Evolutionary conservation across 2,113 vertebrate species (phyloP), one percentile per base, ranked within the genome.

Genomic region (Passer domesticus): DNA sequence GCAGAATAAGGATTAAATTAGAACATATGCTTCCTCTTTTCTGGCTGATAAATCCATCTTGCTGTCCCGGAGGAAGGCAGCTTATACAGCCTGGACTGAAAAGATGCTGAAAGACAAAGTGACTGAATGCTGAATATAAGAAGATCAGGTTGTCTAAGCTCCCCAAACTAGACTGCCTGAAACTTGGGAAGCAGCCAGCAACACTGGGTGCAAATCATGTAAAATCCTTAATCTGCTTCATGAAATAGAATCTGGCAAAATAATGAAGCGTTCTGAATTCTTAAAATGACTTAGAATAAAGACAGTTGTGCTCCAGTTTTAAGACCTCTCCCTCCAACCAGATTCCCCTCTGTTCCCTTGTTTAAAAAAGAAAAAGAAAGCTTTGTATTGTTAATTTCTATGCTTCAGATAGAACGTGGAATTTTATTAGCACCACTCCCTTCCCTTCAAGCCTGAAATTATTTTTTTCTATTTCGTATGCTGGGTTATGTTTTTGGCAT

Each of bases 81-180:
- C 64, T 95, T 90, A 68, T 31, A 35, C 35, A 79, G 68, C 69
- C 68, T 81, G 66, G 53, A 37, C 75, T 94, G 81, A 89, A 92
- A 88, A 91, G 94, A 90, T 87, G 67, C 77, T 93, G 64, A 73
- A 92, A 94, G 81, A 68, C 62, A 82, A 95, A 90, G 70, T 90
- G 78, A 75, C 79, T 94, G 89, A 88, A 72, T 69, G 37, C 46
- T 46, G 55, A 60, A 46, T 77, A 7, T 91, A 88, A 96, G 80
- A 88, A 94, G 89, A 84, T 94, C 89, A 89, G 83, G 89, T 95
- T 88, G 67, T 75, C 84, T 83, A 89, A 94, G 76, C 88, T 95
- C 21, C 91, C 53, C 55, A 82, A 89, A 91, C 76, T 91, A 56
- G 62, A 83, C 66, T 86, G 49, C 68, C 82, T 72, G 50, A 93